A percentile compares a stretch with the other conserved stretches of the same genome.
These are phyloP conservation scores for Drosophila bipectinata DNA, from an alignment of 1,140 invertebrate species.

Conservation along the genomic window DNA sequence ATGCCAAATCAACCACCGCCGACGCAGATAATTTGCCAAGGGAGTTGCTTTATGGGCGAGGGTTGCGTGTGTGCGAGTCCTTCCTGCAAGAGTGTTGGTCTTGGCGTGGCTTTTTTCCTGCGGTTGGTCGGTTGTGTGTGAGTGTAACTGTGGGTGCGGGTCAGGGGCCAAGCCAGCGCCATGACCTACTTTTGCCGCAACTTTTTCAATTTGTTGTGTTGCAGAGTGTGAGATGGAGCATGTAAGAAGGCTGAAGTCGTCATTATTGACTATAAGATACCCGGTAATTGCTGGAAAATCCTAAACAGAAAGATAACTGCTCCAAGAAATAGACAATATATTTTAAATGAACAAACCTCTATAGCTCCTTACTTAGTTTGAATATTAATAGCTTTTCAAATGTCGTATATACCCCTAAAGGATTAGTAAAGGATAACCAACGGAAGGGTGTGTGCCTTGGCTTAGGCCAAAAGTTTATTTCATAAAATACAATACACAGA, in stretches of 20 bases:
- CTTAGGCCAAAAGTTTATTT: constrained; percentile 67
- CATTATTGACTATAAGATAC: background rate
- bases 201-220: constrained; percentile 74
- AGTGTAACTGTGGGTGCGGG: background rate
- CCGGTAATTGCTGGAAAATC: background rate
- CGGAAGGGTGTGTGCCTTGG: constrained; percentile 30
- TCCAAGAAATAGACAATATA: too few relatives aligned
- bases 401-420: background rate
- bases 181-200: constrained; percentile 72
- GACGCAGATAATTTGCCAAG: constrained; percentile 78
- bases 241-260: background rate
- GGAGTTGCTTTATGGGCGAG: constrained; percentile 41
- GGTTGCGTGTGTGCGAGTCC: constrained; percentile 12
- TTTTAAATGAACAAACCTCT: background rate
- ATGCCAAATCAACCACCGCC: constrained; percentile 73
- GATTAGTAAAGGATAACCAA: background rate
- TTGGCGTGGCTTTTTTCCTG: constrained; percentile 7
- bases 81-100: background rate
- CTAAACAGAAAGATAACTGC: background rate
- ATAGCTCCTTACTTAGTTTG: background rate
- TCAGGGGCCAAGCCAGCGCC: constrained; percentile 52
- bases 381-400: background rate
- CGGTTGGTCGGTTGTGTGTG: constrained; percentile 8
- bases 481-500: constrained; percentile 66
- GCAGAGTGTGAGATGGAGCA: constrained; percentile 10